Evolutionary conservation across 2,113 vertebrate genomes (phyloP).

Genomic region (Pteronura brasiliensis): DNA sequence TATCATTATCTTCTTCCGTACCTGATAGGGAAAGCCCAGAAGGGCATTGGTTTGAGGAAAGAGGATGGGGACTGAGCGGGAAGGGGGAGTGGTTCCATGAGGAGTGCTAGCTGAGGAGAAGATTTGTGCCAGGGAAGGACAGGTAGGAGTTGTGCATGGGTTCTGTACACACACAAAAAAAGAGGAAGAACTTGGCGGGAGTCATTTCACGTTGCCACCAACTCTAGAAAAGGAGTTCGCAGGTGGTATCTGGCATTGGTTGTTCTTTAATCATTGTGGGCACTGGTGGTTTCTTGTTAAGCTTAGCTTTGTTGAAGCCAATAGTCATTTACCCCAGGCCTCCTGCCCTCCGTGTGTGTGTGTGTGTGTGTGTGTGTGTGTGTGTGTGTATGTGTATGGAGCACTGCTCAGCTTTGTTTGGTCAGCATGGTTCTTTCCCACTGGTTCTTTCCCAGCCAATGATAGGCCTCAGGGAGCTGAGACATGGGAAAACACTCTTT

Average conservation of each 20-base stretch:
- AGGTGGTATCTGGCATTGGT: neutral
- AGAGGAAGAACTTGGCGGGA: neutral
- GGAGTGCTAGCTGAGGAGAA: neutral
- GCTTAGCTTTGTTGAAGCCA: neutral
- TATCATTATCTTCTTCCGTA: constrained; percentile 7
- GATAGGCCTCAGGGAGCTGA: neutral
- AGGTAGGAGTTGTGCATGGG: neutral
- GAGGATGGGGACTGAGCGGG: neutral
- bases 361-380: too few species aligned
- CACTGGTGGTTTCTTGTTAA: neutral
- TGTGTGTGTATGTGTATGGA: neutral
- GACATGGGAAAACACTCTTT: neutral
- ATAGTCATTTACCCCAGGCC: neutral
- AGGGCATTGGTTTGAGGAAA: neutral
- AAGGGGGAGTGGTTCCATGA: neutral
- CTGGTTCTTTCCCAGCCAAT: neutral
- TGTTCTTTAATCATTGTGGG: neutral
- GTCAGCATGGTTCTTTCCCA: neutral
- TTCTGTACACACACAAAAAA: neutral
- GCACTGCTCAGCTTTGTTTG: neutral
- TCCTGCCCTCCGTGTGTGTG: neutral
- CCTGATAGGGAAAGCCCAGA: neutral
- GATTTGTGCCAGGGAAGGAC: neutral
- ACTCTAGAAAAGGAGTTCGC: neutral
- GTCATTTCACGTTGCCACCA: neutral